phyloP scores from a whole-genome alignment of 2,113 vertebrate genomes.

The Uria aalge region DNA sequence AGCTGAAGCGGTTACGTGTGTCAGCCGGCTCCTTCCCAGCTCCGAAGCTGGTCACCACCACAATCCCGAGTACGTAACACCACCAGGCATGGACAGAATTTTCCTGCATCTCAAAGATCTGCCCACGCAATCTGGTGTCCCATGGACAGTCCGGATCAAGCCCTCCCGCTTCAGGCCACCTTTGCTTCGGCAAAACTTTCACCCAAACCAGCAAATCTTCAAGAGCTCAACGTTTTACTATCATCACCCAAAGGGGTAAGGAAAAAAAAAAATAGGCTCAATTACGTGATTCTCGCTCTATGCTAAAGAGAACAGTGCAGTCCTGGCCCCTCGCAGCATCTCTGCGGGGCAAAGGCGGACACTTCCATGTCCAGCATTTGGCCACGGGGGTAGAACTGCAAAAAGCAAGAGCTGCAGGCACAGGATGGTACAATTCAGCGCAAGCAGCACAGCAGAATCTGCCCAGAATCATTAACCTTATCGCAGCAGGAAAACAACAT shows the following conservation, averaged over 20 bases:
- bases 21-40: background rate
- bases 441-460: background rate
- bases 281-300: rapidly evolving
- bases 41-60: background rate
- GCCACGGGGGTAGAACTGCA: background rate
- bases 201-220: background rate
- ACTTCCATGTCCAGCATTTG: background rate
- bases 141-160: background rate
- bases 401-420: background rate
- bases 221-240: background rate
- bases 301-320: background rate
- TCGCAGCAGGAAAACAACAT: background rate
- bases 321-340: rapidly evolving
- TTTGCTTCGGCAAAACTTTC: background rate
- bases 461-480: background rate
- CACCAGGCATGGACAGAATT: rapidly evolving
- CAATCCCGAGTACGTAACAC: rapidly evolving
- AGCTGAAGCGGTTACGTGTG: background rate
- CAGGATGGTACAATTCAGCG: background rate
- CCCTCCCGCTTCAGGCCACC: background rate
- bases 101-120: background rate
- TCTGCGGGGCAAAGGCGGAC: background rate
- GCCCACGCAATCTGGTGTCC: too few species aligned
- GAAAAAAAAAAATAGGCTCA: background rate
- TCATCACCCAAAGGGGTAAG: rapidly evolving